Base-by-base conservation (phyloP, 2,797 vertebrate species). In the Percopsis omiscomaycus region DNA sequence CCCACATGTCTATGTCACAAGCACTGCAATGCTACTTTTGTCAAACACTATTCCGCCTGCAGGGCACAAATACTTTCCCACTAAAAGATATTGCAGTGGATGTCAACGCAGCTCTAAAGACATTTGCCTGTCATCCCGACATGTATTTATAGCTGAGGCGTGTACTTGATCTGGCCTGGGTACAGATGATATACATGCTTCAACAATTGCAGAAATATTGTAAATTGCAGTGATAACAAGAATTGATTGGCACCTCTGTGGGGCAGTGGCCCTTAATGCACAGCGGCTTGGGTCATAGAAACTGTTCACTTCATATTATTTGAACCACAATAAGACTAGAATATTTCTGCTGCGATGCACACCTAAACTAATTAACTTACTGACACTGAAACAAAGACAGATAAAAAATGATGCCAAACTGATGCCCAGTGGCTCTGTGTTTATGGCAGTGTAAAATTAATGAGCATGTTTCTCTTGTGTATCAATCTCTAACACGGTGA, bases 1-100 rank as follows among this genome's bases (percentile, higher is more conserved):
- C 82, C 81, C 79, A 83, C 79, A 80, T 70, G 76, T 85, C 73
- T 79, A 66, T 82, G 82, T 83, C 84, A 78, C 78, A 69, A 79
- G 66, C 67, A 71, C 80, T 76, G 84, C 82, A 85, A 52, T 66
- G 64, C 68, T 77, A 73, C 77, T 82, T 84, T 82, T 71, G 77
- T 88, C 81, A 86, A 80, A 71, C 53, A 45, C 59, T 63, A 37
- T 55, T 32, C 74, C 44, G 62, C 73, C 73, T 75, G 54, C 62
- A 53, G 69, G 76, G 75, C 73, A 61, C 53, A 55, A 80, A 62
- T 32, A 32, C 53, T 66, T 78, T 63, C 69, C 78, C 82, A 83
- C 77, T 72, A 44, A 66, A 73, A 77, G 68, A 62, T 73, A 59
- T 83, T 63, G 69, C 62, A 59, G 69, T 32, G 37, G 72, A 79